Base-by-base conservation (phyloP, 2,888 invertebrate genomes). In the Drosophila emarginata region DNA sequence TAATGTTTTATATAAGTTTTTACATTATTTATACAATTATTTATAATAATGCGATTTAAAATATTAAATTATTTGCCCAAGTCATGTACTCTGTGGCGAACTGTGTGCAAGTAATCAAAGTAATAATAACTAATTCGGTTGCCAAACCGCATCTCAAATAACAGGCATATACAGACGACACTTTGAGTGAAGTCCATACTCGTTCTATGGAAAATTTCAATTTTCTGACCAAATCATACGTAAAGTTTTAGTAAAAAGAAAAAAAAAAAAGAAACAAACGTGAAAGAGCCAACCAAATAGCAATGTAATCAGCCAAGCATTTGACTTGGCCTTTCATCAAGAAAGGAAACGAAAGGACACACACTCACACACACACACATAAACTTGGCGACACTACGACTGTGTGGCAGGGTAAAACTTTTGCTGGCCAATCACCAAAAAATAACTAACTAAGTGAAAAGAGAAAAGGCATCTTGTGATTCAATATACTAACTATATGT, bases 311-410 rank as follows among this genome's bases (percentile, higher is more conserved):
- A 81, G 81, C 70, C 68, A 67, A 81, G 68, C 77, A 78, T 84
- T 77, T 72, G 87, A 87, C 87, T 72, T 84, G 71, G 87, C 81
- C 85, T 80, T 87, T 82, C 81, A 87, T 80, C 81, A 79, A 64
- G 50, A 61, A 56, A 56, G 64, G 52, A 39, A 56, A 56, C 61
- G 52, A 39, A 59, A 65, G 67, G 56, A 72, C 61, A 53, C 28
- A 56, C 32, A 59, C 40, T 54, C 11, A 61, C 21, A 66, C 7
- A 40, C 9, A 63, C 6, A 36, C 23, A 57, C 52, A 66, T 50
- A 56, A 54, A 67, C 70, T 74, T 78, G 79, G 77, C 71, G 80
- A 73, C 76, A 57, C 57, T 73, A 70, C 61, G 79, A 61, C 79
- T 74, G 61, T 74, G 61, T 40, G 60, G 50, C 70, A 59, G 32